phyloP scores from a whole-genome alignment of 2,888 invertebrate species.

The Parnassius orleans region DNA sequence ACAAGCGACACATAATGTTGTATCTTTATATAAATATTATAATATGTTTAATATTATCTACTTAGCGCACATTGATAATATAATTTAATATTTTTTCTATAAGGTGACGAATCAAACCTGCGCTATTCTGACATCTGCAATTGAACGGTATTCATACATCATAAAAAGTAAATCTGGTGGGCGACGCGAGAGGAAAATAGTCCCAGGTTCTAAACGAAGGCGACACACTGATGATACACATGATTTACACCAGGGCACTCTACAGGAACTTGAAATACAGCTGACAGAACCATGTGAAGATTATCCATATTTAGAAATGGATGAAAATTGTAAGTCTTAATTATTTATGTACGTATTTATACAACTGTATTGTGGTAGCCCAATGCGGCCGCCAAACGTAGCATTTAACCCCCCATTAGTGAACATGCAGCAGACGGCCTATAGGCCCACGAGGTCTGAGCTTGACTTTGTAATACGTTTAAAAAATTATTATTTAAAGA shows the following conservation, averaged over 20 bases:
- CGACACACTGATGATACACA: conserved; percentile 11
- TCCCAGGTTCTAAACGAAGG: conserved; percentile 3
- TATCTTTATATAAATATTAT: too few relatives aligned
- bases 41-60: too few relatives aligned
- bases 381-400: too few relatives aligned
- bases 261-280: conserved; percentile 78
- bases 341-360: not conserved
- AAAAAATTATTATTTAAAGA: too few relatives aligned
- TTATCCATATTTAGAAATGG: conserved; percentile 85
- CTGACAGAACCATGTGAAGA: conserved; percentile 83
- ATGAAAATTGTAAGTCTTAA: conserved; percentile 86
- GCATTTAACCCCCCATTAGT: too few relatives aligned
- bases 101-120: conserved; percentile 52
- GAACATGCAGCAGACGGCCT: too few relatives aligned
- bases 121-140: conserved; percentile 77
- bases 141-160: conserved; percentile 70
- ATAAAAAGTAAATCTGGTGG: conserved; percentile 23
- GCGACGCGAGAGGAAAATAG: conserved; percentile 4
- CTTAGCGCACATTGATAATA: too few relatives aligned
- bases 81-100: not conserved
- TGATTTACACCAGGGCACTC: conserved; percentile 27
- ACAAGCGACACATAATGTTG: too few relatives aligned
- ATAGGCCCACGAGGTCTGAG: too few relatives aligned
- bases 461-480: too few relatives aligned
- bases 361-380: not conserved